Evolutionary conservation across 2,113 vertebrate species (phyloP).

Genomic region (Mus spicilegus): DNA sequence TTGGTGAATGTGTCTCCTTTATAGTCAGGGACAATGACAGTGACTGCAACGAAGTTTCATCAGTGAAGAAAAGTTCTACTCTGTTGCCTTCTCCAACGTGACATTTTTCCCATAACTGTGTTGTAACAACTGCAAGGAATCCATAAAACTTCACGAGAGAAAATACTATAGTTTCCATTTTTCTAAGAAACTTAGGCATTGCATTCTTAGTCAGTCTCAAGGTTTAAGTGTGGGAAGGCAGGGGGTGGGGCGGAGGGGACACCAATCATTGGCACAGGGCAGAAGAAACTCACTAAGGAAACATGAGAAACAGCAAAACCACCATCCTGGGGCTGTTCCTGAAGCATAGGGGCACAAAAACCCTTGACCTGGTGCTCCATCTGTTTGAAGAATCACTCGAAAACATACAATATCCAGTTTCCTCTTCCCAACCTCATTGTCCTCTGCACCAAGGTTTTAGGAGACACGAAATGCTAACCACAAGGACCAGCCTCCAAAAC

Average conservation of each 20-base stretch:
- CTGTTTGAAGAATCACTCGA: not conserved
- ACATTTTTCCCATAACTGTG: conserved; percentile 68
- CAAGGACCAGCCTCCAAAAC: conserved; percentile 24
- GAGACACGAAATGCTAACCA: not conserved
- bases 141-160: conserved; percentile 71
- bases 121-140: conserved; percentile 70
- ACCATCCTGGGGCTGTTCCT: not conserved
- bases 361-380: not conserved
- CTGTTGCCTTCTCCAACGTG: conserved; percentile 32
- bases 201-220: conserved; percentile 60
- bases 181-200: conserved; percentile 67
- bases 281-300: conserved; percentile 54
- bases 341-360: not conserved
- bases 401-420: not conserved
- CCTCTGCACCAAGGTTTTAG: not conserved
- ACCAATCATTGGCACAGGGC: not conserved
- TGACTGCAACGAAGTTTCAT: not conserved
- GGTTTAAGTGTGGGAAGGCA: not conserved
- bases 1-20: not conserved
- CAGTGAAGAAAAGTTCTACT: conserved; percentile 46
- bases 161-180: conserved; percentile 73
- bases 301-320: not conserved
- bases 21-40: not conserved
- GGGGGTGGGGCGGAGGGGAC: not conserved
- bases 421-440: not conserved